Conservation (phyloP, 30 jellyfish, hydroid and myxozoan species). For the Hydractinia echinata region DNA sequence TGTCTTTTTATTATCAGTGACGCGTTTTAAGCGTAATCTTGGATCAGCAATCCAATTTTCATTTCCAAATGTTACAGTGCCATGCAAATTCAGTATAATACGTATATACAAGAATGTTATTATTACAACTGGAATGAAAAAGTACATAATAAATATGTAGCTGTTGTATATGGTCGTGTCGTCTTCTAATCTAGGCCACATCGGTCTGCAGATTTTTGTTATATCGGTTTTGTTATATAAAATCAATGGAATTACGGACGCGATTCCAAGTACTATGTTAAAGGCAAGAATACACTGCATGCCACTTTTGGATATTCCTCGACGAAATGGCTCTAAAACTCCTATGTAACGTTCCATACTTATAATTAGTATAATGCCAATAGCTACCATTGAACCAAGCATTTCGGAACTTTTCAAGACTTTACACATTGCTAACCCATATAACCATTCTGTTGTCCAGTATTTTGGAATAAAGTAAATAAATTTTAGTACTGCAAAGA, state of each 20-base stretch:
- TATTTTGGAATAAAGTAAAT: neutral
- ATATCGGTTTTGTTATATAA: neutral
- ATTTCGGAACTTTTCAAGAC: neutral
- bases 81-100: neutral
- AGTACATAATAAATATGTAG: neutral
- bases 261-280: neutral
- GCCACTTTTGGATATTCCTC: neutral
- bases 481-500: neutral
- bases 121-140: neutral
- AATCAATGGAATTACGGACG: neutral
- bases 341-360: neutral
- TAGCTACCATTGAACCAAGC: neutral
- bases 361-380: neutral
- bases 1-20: neutral
- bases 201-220: neutral
- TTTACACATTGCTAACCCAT: neutral
- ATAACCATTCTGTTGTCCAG: neutral
- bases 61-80: neutral
- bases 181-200: neutral
- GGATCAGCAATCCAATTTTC: neutral
- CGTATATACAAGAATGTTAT: neutral
- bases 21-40: neutral
- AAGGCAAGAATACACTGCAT: neutral
- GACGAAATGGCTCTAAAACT: neutral
- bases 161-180: constrained; percentile 2